These are phyloP conservation scores for Cydia pomonella DNA, from an alignment of 1,140 invertebrate genomes.

Conservation along the genomic window DNA sequence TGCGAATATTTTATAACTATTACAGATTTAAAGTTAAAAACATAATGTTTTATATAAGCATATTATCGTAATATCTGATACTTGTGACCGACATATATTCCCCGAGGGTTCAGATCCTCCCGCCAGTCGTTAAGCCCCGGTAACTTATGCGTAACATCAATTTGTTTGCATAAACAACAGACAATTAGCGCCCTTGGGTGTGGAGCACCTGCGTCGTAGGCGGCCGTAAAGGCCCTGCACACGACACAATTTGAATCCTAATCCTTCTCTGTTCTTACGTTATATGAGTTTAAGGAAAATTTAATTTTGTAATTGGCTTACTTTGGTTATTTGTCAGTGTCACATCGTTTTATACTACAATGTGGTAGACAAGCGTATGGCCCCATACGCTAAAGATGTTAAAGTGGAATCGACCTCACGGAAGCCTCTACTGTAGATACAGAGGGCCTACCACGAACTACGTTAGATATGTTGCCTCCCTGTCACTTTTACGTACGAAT, in stretches of 20 bases:
- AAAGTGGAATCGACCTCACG: too few relatives aligned
- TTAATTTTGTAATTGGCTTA: not conserved
- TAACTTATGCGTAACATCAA: conserved; percentile 48
- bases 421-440: too few relatives aligned
- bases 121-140: conserved; percentile 30
- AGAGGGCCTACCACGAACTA: too few relatives aligned
- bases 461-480: too few relatives aligned
- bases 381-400: too few relatives aligned
- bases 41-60: not conserved
- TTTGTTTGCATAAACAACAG: conserved; percentile 53
- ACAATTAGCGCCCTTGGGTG: conserved; percentile 46
- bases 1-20: too few relatives aligned
- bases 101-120: not conserved
- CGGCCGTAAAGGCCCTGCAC: conserved; percentile 42
- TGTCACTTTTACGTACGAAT: too few relatives aligned
- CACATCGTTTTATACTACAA: not conserved
- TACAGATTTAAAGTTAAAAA: not conserved
- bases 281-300: not conserved
- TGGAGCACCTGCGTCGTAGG: conserved; percentile 32
- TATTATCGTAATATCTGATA: not conserved
- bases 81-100: conserved; percentile 5
- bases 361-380: not conserved
- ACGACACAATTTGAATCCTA: conserved; percentile 40
- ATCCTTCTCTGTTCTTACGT: not conserved
- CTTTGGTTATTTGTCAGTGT: not conserved